Percentiles rank a stretch among this genome's conserved stretches.
These are phyloP conservation scores for Hypanus sabinus DNA, from an alignment of 2,113 vertebrate genomes.

Conservation along the genomic window DNA sequence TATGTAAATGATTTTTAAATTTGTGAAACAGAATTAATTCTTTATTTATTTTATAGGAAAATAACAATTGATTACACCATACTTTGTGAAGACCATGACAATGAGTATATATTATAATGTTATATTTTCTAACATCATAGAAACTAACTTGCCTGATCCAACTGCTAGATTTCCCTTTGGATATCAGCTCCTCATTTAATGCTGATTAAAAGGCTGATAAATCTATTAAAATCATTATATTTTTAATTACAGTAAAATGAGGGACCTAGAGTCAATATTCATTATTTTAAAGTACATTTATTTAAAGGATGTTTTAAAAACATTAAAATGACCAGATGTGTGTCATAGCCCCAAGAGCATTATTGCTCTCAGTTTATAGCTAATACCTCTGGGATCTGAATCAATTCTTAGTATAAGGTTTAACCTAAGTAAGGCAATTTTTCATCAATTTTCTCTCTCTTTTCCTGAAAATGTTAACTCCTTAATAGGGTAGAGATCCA, in stretches of 20 bases:
- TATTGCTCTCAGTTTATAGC: background rate
- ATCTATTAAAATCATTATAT: background rate
- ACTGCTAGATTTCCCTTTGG: background rate
- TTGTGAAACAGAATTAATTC: background rate
- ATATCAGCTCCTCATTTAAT: background rate
- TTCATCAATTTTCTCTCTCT: background rate
- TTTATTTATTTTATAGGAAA: background rate
- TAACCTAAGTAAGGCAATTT: slow-evolving; percentile 23
- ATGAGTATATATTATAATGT: background rate
- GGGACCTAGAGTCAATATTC: background rate
- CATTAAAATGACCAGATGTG: background rate
- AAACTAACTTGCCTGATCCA: background rate
- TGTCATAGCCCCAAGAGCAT: background rate
- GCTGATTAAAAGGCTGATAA: background rate
- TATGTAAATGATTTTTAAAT: background rate
- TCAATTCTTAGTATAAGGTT: background rate
- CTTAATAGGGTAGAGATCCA: background rate
- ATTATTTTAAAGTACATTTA: background rate
- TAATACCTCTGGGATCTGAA: background rate
- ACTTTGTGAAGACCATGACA: background rate
- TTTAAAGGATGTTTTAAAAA: background rate
- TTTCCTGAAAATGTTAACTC: background rate
- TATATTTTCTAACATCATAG: background rate
- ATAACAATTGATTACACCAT: too few species aligned
- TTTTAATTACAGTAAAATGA: background rate